Conservation (phyloP, 30 jellyfish, hydroid and myxozoan species). For the Nemopilema nomurai region DNA sequence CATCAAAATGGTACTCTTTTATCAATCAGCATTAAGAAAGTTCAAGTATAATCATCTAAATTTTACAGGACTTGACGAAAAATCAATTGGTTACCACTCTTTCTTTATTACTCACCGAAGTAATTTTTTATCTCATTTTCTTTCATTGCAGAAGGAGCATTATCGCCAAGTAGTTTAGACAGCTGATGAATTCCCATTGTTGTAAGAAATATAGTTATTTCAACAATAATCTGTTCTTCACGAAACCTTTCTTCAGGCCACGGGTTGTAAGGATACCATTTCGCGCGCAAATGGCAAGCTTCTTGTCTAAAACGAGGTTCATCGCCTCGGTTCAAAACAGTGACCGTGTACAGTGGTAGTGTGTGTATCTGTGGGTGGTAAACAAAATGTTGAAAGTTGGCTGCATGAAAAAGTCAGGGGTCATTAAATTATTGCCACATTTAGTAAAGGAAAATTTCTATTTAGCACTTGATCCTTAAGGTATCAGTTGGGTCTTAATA, state of each 20-base stretch:
- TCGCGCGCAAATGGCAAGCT: neutral
- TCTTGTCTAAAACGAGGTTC: neutral
- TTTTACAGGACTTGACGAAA: neutral
- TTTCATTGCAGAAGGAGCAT: slow-evolving; percentile 85
- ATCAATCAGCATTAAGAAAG: too few relatives aligned
- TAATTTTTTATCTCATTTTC: slow-evolving; percentile 89
- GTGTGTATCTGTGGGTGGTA: too few relatives aligned
- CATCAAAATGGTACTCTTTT: too few relatives aligned
- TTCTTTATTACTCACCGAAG: slow-evolving; percentile 71
- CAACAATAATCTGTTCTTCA: neutral
- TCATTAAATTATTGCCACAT: too few relatives aligned
- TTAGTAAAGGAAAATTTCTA: too few relatives aligned
- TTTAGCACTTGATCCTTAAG: too few relatives aligned
- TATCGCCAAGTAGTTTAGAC: slow-evolving; percentile 79
- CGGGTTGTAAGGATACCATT: neutral
- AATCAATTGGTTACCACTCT: neutral
- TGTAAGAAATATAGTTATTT: neutral
- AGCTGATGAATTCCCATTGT: slow-evolving; percentile 94
- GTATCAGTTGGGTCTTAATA: too few relatives aligned
- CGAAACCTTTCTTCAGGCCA: neutral
- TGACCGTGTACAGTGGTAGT: too few relatives aligned
- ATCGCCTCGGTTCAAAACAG: too few relatives aligned
- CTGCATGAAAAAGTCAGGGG: too few relatives aligned
- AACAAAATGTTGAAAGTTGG: too few relatives aligned
- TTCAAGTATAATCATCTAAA: too few relatives aligned